Evolutionary conservation across 2,888 invertebrate genomes (phyloP).

Genomic region (Vanessa cardui): DNA sequence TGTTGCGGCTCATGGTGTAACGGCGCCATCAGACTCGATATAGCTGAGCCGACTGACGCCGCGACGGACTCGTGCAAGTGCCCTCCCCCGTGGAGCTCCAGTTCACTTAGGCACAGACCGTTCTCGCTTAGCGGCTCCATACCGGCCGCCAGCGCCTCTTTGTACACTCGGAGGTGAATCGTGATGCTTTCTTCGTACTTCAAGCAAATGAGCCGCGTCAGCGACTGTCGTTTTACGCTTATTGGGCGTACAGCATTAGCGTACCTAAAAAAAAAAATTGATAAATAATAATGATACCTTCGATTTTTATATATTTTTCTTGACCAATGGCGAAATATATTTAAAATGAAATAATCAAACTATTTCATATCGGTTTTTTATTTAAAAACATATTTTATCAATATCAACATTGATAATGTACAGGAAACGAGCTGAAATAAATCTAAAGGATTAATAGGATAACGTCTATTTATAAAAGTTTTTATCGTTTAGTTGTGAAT

Average conservation of each 20-base stretch:
- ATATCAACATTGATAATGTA: not conserved
- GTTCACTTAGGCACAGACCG: slow-evolving; percentile 88
- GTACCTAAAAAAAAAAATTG: slow-evolving; percentile 28
- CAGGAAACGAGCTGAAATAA: slow-evolving; percentile 2
- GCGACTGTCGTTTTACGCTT: slow-evolving; percentile 33
- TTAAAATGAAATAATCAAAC: not conserved
- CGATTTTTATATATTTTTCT: too few relatives aligned
- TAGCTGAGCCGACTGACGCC: slow-evolving; percentile 79
- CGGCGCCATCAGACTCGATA: slow-evolving; percentile 81
- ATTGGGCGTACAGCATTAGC: slow-evolving; percentile 34
- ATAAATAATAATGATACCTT: too few relatives aligned
- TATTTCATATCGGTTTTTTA: not conserved
- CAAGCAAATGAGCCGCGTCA: slow-evolving; percentile 49
- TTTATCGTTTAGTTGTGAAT: slow-evolving; percentile 4
- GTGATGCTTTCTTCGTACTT: slow-evolving; percentile 60
- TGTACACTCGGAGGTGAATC: slow-evolving; percentile 83
- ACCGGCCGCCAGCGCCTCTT: slow-evolving; percentile 85
- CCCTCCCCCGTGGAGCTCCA: slow-evolving; percentile 80
- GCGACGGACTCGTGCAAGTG: slow-evolving; percentile 81
- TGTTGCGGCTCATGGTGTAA: slow-evolving; percentile 83
- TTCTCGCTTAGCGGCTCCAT: slow-evolving; percentile 87
- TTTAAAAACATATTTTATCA: too few relatives aligned
- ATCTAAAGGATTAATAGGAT: slow-evolving; percentile 2
- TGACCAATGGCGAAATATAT: too few relatives aligned
- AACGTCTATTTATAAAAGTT: not conserved